A percentile compares a stretch with the other conserved stretches of the same genome.
These are phyloP conservation scores for Artemisiospiza belli DNA, from an alignment of 2,113 vertebrate species.

Conservation along the genomic window DNA sequence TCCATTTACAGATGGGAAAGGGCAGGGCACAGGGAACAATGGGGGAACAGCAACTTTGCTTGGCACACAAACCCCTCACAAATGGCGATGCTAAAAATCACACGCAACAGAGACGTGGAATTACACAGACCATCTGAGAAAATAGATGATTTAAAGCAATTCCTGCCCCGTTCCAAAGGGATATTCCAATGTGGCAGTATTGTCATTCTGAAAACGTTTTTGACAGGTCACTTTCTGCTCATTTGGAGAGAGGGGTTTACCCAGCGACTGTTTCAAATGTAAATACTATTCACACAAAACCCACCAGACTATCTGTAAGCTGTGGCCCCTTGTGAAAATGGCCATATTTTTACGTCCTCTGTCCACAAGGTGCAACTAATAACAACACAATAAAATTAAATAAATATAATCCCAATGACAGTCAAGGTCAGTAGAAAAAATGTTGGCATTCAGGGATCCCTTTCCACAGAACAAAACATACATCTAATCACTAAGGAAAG, in stretches of 20 bases:
- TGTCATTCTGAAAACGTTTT: not conserved
- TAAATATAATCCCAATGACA: constrained; percentile 77
- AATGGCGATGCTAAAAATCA: not conserved
- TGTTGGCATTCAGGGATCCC: constrained; percentile 50
- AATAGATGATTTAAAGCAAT: not conserved
- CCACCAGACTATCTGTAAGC: constrained; percentile 60
- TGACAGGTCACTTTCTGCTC: constrained; percentile 10
- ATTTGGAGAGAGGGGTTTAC: constrained; percentile 59
- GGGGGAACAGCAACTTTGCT: not conserved
- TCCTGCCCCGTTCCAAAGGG: constrained; percentile 7
- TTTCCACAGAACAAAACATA: constrained; percentile 66
- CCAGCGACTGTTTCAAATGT: constrained; percentile 66
- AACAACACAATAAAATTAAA: constrained; percentile 80
- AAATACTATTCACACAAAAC: constrained; percentile 63
- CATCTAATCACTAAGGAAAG: constrained; percentile 55
- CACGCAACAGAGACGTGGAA: not conserved
- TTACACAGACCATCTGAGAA: constrained; percentile 8
- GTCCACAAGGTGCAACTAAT: constrained; percentile 75
- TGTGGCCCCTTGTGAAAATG: constrained; percentile 61
- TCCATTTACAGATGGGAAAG: not conserved
- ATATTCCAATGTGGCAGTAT: not conserved
- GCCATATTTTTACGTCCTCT: constrained; percentile 42
- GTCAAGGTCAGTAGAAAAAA: constrained; percentile 73
- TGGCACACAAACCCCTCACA: not conserved
- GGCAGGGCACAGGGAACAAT: constrained; percentile 11